phyloP scores from a whole-genome alignment of 2,888 invertebrate species.

The Pyrrhosoma nymphula region DNA sequence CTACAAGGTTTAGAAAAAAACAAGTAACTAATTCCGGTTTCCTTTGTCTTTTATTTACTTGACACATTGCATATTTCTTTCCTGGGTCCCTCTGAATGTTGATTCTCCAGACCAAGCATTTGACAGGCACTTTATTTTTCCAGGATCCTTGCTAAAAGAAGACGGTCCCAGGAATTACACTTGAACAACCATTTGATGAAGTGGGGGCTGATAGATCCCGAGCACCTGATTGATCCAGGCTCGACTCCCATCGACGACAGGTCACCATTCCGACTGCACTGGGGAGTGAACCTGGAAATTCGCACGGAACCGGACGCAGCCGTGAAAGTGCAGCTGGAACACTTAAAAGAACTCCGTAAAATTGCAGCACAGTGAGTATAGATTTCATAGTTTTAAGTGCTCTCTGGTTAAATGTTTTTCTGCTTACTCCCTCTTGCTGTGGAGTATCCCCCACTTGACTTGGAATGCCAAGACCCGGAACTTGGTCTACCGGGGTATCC shows the following conservation, averaged over 20 bases:
- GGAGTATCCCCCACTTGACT: too few species aligned
- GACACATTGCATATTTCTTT: too few species aligned
- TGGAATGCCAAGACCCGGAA: too few species aligned
- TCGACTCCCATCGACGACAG: conserved; percentile 73
- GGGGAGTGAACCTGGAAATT: conserved; percentile 78
- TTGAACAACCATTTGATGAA: conserved; percentile 73
- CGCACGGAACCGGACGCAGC: conserved; percentile 74
- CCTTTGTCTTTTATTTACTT: too few species aligned
- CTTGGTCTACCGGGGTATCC: too few species aligned
- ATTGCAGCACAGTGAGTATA: conserved; percentile 78
- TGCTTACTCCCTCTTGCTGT: too few species aligned
- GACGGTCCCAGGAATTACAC: conserved; percentile 75
- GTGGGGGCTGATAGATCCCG: conserved; percentile 76
- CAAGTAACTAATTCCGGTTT: too few species aligned
- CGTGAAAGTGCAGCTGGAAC: conserved; percentile 76
- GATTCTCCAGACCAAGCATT: neutral
- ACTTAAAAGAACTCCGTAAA: conserved; percentile 78
- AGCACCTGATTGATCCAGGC: conserved; percentile 76
- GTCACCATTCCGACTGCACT: conserved; percentile 79
- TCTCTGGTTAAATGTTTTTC: too few species aligned
- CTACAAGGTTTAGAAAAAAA: too few species aligned
- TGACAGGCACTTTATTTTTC: neutral
- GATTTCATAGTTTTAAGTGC: neutral
- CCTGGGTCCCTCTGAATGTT: too few species aligned
- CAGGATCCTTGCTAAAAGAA: neutral